Evolutionary conservation across 2,797 vertebrate species (phyloP), one percentile per base, ranked within the genome.

Genomic region (Glossophaga mutica): DNA sequence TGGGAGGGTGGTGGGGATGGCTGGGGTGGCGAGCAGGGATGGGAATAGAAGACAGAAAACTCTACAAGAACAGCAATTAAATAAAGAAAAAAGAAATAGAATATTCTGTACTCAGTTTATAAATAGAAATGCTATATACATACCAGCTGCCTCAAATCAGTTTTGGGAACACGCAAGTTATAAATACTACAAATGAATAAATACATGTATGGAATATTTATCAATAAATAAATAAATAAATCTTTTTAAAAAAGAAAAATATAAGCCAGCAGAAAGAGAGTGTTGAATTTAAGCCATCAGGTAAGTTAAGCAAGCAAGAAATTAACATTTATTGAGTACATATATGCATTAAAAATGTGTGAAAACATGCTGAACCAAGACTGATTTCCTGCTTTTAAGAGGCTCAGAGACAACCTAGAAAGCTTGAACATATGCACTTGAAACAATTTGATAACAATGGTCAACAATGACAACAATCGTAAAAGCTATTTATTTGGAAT

Each of bases 101-200:
- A 76, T 77, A n/a, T 76, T 96, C 71, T 81, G 2, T 14, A 46
- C 26, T 59, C 11, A 39, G n/a, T 32, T 93, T 94, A 90, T 90
- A 90, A 96, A 92, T 85, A 94, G 39, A 42, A 85, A n/a, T 84
- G 65, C 15, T 44, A 5, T 85, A 52, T 74, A 74, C 50, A 44
- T 91, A 52, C 92, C 39, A 81, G 44, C 57, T 87, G 26, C 76
- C 19, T 90, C 39, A 48, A 70, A 84, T 94, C 19, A 67, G 29
- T 94, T 95, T 96, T 42, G 42, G 19, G n/a, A 94, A 65, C 1
- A 95, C 46, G 11, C 14, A 87, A 93, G 67, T 90, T 94, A 81
- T 70, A 96, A 92, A 96, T 91, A 90, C 46, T 77, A 48, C 57
- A 39, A 39, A 39, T 39, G 6, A 39, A 39, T 39, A 39, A 39